A percentile compares a stretch with the other conserved stretches of the same genome.
These are phyloP conservation scores for Montipora efflorescens DNA, from an alignment of 64 coral and sea anemone species.

Conservation along the genomic window DNA sequence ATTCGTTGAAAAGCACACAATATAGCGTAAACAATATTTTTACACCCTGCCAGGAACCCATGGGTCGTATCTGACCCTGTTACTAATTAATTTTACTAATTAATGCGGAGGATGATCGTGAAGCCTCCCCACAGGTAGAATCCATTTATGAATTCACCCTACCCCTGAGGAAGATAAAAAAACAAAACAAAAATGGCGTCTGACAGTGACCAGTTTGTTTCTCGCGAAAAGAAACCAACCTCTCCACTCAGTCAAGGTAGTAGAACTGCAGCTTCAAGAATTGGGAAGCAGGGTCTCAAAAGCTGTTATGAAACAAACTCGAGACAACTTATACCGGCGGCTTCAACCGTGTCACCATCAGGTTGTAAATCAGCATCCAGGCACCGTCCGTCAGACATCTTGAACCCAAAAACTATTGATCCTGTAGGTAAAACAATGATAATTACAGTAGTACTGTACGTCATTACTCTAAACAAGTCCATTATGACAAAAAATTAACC, in stretches of 20 bases:
- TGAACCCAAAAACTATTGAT: slow-evolving; percentile 95
- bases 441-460: no score
- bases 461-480: no score
- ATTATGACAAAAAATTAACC: no score
- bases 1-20: no score
- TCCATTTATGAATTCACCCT: background rate
- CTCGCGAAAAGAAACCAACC: slow-evolving; percentile 53
- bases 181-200: slow-evolving; percentile 20
- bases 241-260: background rate
- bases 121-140: no score
- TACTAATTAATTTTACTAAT: no score
- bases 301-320: slow-evolving; percentile 74
- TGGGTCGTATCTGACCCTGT: no score
- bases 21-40: no score
- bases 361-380: slow-evolving; percentile 52
- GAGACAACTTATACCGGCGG: slow-evolving; percentile 54
- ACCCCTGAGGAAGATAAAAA: background rate
- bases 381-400: slow-evolving; percentile 87
- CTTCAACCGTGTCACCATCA: slow-evolving; percentile 27
- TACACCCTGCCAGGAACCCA: no score
- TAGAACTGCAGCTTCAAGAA: slow-evolving; percentile 46
- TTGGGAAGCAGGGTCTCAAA: slow-evolving; percentile 65
- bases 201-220: slow-evolving; percentile 62
- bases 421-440: slow-evolving; percentile 64
- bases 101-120: no score